Evolutionary conservation across 2,888 invertebrate species (phyloP), one percentile per base, ranked within the genome.

Genomic region (Perizoma affinitatum): DNA sequence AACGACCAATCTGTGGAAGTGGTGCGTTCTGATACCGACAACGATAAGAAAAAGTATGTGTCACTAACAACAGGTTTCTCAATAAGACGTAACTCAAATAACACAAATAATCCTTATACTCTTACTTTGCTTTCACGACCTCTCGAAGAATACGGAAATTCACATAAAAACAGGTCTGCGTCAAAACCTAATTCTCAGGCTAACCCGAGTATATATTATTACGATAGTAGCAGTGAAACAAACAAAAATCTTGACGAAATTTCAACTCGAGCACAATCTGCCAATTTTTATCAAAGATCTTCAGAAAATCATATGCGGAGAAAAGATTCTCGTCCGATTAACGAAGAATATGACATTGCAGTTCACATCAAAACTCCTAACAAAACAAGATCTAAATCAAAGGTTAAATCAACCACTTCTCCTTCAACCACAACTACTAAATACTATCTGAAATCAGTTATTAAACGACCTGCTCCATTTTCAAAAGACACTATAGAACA

Each of bases 21-120:
- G 72, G 80, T 83, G 60, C 78, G 75, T 71, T 70, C 80, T 57
- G 72, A 77, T 55, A 69, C 76, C 67, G 79, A 74, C 63, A 72
- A 77, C 58, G 76, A 78, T 69, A 80, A 82, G 69, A 90, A 87
- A 81, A 88, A 86, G 68, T 72, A 76, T 67, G 75, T 88, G 67
- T 89, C 92, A 69, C 75, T 92, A 80, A 90, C 93, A 66, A 86
- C 92, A 61, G 93, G 93, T 66, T 93, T 93, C 80, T 90, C 92
- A 43, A 87, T 93, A 61, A 82, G 92, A 63, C 80, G 87, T 63
- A 87, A 92, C 74, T 55, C 71, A 61, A 86, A 88, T 72, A 88
- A 88, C 73, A 78, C 84, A 66, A 83, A 88, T 74, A 90, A 86
- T 71, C 86, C 88, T 46, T 92, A 92, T 71, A 91, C 90, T 6